Evolutionary conservation across 2,888 invertebrate species (phyloP).

Genomic region (Acheta domesticus): DNA sequence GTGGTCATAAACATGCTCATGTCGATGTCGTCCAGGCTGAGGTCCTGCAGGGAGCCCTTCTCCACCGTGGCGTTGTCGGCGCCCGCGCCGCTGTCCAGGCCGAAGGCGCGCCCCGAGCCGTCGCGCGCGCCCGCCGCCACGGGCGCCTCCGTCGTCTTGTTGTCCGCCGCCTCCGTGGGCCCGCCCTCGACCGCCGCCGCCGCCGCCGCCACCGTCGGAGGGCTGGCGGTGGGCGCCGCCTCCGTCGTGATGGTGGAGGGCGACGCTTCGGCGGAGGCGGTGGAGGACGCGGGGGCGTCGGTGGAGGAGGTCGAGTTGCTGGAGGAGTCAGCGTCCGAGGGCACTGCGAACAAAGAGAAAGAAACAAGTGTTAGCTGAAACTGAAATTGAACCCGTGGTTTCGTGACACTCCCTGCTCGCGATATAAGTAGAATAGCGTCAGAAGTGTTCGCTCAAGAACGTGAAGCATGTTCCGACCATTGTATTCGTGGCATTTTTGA

Average conservation of each 20-base stretch:
- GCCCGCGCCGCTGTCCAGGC: not conserved
- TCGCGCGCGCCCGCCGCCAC: not conserved
- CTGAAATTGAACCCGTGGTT: no score
- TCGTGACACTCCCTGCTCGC: no score
- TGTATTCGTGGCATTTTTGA: no score
- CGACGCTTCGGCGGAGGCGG: no score
- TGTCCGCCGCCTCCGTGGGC: not conserved
- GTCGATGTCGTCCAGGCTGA: slow-evolving; percentile 36
- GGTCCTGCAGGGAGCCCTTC: slow-evolving; percentile 33
- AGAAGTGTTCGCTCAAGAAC: no score
- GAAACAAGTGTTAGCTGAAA: no score
- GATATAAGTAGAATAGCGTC: no score
- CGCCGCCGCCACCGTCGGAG: not conserved
- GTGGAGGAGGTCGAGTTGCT: not conserved
- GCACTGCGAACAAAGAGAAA: no score
- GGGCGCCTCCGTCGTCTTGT: not conserved
- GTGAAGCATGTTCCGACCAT: no score
- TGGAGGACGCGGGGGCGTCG: not conserved
- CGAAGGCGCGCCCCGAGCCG: not conserved
- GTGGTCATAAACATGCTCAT: slow-evolving; percentile 25
- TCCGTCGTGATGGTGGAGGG: not conserved
- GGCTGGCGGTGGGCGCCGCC: not conserved
- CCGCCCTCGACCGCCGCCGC: not conserved
- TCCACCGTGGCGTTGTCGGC: slow-evolving; percentile 19
- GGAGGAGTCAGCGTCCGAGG: no score